Evolutionary conservation across 2,888 invertebrate genomes (phyloP).

Genomic region (Orthosia gracilis): DNA sequence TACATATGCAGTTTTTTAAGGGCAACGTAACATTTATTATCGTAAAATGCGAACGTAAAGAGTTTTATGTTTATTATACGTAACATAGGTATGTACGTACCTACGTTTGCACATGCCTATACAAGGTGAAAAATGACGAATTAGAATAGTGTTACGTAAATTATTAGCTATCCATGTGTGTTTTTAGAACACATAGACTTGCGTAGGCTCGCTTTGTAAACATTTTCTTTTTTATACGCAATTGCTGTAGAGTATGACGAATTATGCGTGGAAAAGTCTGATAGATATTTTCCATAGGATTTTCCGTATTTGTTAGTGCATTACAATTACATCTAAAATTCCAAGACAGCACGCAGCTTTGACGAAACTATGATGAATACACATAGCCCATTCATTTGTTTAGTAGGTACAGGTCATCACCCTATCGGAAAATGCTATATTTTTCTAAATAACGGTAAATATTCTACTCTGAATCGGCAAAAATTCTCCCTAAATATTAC

Average conservation of each 20-base stretch:
- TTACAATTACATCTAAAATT: neutral
- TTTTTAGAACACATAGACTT: constrained; percentile 6
- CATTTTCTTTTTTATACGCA: neutral
- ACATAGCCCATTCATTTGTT: neutral
- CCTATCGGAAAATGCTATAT: no score
- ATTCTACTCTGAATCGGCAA: no score
- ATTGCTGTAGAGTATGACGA: neutral
- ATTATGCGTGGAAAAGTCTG: constrained; percentile 7
- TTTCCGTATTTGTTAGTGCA: neutral
- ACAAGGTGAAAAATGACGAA: constrained; percentile 37
- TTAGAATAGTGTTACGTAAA: constrained; percentile 32
- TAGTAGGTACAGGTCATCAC: no score
- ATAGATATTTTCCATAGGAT: neutral
- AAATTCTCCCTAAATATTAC: no score
- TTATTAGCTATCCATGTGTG: constrained; percentile 12
- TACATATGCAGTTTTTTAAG: neutral
- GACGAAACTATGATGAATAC: neutral
- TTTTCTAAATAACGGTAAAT: no score
- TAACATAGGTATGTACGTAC: neutral
- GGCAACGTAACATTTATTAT: constrained; percentile 12
- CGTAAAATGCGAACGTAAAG: neutral
- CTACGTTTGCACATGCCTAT: constrained; percentile 4
- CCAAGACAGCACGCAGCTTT: neutral
- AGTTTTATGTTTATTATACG: constrained; percentile 18
- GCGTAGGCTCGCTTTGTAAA: constrained; percentile 19